phyloP scores from a whole-genome alignment of 2,797 vertebrate genomes.

The Amazonetta brasiliensis region DNA sequence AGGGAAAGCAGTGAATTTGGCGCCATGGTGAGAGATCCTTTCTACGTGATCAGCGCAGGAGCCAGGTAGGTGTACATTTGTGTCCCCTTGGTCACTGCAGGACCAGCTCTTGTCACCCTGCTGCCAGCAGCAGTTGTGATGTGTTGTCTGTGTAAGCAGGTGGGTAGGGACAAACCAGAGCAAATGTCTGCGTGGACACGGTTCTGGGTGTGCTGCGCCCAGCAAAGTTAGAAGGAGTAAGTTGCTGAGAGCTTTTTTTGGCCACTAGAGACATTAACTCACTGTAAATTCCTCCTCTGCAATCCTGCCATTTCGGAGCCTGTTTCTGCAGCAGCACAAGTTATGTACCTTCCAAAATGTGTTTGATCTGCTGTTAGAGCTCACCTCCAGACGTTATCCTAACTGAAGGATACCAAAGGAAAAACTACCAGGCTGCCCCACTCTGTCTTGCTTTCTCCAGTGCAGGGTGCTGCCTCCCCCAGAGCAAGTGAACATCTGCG shows the following conservation, averaged over 20 bases:
- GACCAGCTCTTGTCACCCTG: background rate
- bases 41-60: constrained; percentile 51
- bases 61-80: constrained; percentile 76
- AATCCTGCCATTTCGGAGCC: fast-evolving
- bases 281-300: background rate
- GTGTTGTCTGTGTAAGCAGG: fast-evolving
- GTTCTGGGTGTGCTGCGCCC: background rate
- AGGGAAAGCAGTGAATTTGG: constrained; percentile 74
- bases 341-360: background rate
- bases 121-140: background rate
- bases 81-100: background rate
- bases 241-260: background rate
- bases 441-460: background rate
- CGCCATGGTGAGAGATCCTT: constrained; percentile 74
- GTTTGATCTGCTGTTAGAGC: background rate
- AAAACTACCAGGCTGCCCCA: background rate
- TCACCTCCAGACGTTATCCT: fast-evolving
- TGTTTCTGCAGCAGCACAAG: background rate
- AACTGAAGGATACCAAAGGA: background rate
- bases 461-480: background rate
- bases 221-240: background rate
- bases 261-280: background rate
- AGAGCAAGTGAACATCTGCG: background rate
- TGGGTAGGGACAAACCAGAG: background rate
- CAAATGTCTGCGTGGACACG: background rate